Evolutionary conservation across 2,888 invertebrate species (phyloP).

Genomic region (Drosophila demipolita): DNA sequence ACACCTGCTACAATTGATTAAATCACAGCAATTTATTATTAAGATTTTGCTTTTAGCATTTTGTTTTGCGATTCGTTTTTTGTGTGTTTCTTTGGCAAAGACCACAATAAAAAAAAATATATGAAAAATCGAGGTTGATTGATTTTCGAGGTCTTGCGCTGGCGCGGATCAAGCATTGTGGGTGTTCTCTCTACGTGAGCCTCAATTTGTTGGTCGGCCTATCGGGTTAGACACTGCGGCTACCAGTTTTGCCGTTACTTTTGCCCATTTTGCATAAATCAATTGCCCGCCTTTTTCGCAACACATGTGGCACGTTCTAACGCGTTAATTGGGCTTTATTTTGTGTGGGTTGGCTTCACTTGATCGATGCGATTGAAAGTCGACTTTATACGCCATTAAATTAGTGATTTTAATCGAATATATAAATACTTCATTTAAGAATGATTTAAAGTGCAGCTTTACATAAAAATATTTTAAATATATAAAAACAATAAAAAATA

Average conservation of each 20-base stretch:
- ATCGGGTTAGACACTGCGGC: slow-evolving; percentile 38
- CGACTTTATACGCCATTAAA: neutral
- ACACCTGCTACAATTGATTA: slow-evolving; percentile 81
- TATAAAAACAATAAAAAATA: neutral
- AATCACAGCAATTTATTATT: slow-evolving; percentile 78
- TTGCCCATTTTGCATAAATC: slow-evolving; percentile 51
- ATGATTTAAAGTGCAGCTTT: neutral
- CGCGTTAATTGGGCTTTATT: slow-evolving; percentile 62
- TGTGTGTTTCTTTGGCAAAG: neutral
- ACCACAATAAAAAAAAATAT: slow-evolving; percentile 21
- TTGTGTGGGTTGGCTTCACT: slow-evolving; percentile 19
- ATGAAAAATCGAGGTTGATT: slow-evolving; percentile 54
- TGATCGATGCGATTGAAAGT: slow-evolving; percentile 31
- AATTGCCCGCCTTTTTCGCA: slow-evolving; percentile 56
- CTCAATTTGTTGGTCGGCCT: slow-evolving; percentile 21
- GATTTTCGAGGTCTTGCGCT: slow-evolving; percentile 54
- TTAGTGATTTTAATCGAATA: neutral
- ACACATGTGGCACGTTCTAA: slow-evolving; percentile 63
- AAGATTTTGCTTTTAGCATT: slow-evolving; percentile 40
- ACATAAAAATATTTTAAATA: neutral
- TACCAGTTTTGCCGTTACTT: slow-evolving; percentile 41
- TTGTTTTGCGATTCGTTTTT: slow-evolving; percentile 10
- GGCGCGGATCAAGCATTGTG: slow-evolving; percentile 32
- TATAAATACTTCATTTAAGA: neutral
- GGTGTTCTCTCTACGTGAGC: slow-evolving; percentile 52